Conservation (phyloP, 2,888 invertebrate species). For the Agrochola circellaris region DNA sequence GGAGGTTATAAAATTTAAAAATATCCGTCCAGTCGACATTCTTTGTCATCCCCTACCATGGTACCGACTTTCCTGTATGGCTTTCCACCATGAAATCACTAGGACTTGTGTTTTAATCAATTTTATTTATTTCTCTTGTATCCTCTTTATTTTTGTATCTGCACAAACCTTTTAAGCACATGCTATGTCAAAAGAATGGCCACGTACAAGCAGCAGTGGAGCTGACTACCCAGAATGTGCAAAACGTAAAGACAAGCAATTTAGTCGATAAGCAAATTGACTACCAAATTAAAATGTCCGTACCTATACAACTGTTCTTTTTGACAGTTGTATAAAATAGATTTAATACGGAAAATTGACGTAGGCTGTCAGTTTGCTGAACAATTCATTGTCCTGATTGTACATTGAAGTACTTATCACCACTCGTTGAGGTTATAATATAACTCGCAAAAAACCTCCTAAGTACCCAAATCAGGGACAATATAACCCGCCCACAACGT, state of each 20-base stretch:
- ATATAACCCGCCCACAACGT: neutral
- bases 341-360: neutral
- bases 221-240: neutral
- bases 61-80: neutral
- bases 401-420: neutral
- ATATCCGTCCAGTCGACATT: neutral
- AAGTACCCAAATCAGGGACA: constrained; percentile 1
- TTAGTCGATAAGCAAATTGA: neutral
- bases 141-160: too few species aligned
- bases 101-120: neutral
- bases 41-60: neutral
- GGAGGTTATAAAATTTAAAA: neutral
- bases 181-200: too few species aligned
- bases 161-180: neutral
- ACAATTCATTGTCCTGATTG: neutral
- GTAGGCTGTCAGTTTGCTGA: neutral
- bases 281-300: neutral
- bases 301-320: neutral
- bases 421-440: neutral
- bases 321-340: neutral
- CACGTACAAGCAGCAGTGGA: neutral
- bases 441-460: neutral
- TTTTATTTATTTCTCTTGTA: neutral
- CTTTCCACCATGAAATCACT: neutral
- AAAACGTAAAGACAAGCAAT: neutral